These are phyloP conservation scores for Crotalus viridis DNA, from an alignment of 2,113 vertebrate species.

Conservation along the genomic window DNA sequence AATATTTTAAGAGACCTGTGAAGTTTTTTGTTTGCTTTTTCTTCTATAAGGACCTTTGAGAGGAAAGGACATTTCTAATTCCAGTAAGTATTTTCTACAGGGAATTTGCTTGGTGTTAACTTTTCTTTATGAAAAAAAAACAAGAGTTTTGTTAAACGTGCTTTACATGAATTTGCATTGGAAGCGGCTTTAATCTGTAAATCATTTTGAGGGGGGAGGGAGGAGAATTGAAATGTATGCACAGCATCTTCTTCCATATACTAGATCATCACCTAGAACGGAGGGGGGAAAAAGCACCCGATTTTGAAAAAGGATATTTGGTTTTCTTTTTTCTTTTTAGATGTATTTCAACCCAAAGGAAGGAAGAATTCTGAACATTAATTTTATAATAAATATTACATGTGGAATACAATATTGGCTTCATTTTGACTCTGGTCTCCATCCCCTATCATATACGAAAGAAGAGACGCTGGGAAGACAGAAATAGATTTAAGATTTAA, in stretches of 20 bases:
- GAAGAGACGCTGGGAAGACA: constrained; percentile 72
- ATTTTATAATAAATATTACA: constrained; percentile 61
- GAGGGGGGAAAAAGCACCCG: constrained; percentile 61
- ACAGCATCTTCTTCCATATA: constrained; percentile 25
- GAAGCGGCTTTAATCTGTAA: constrained; percentile 46
- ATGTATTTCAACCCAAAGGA: constrained; percentile 66
- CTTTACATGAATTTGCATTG: constrained; percentile 56
- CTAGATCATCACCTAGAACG: constrained; percentile 41
- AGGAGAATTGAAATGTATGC: constrained; percentile 29
- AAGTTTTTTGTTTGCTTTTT: constrained; percentile 61
- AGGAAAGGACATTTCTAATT: constrained; percentile 69
- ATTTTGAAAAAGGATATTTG: constrained; percentile 46
- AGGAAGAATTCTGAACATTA: constrained; percentile 63
- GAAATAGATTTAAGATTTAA: constrained; percentile 69
- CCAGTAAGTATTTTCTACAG: constrained; percentile 76
- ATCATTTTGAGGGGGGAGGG: constrained; percentile 38
- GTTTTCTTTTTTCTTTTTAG: constrained; percentile 27
- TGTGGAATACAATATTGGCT: constrained; percentile 70
- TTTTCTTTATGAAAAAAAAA: constrained; percentile 36
- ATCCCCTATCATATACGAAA: constrained; percentile 65
- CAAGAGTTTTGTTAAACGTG: constrained; percentile 51
- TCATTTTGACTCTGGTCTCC: constrained; percentile 66
- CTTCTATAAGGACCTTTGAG: constrained; percentile 71
- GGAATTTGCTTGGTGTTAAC: constrained; percentile 66
- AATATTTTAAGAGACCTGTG: constrained; percentile 58